Conservation (phyloP, 1,140 invertebrate species). For the Drosophila prosaltans region DNA sequence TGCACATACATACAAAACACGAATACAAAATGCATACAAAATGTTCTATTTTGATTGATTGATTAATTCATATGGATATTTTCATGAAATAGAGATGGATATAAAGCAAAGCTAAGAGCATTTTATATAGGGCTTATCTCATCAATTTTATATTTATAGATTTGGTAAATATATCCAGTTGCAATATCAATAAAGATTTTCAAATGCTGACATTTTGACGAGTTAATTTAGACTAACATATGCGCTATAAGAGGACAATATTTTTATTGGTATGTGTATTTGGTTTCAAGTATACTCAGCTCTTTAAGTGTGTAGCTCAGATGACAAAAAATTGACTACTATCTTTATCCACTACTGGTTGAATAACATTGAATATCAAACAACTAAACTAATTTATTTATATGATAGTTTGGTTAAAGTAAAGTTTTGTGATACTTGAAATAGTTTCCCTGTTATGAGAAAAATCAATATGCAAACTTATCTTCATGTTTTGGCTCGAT, state of each 20-base stretch:
- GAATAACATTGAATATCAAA: no score
- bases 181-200: neutral
- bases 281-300: no score
- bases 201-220: no score
- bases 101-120: constrained; percentile 1
- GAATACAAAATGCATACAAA: neutral
- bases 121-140: neutral
- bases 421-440: no score
- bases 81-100: constrained; percentile 1
- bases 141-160: constrained; percentile 5
- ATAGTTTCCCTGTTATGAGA: neutral
- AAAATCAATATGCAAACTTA: neutral
- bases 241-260: no score
- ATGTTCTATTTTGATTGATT: constrained; percentile 8
- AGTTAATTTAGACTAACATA: no score
- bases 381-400: neutral
- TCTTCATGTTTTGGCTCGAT: neutral
- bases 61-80: constrained; percentile 9
- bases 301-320: no score
- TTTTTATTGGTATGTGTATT: no score
- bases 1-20: neutral
- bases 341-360: no score
- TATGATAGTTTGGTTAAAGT: neutral
- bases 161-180: neutral
- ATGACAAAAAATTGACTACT: no score